These are phyloP conservation scores for Tricholauxania praeusta DNA, from an alignment of 2,888 invertebrate genomes.

Conservation along the genomic window DNA sequence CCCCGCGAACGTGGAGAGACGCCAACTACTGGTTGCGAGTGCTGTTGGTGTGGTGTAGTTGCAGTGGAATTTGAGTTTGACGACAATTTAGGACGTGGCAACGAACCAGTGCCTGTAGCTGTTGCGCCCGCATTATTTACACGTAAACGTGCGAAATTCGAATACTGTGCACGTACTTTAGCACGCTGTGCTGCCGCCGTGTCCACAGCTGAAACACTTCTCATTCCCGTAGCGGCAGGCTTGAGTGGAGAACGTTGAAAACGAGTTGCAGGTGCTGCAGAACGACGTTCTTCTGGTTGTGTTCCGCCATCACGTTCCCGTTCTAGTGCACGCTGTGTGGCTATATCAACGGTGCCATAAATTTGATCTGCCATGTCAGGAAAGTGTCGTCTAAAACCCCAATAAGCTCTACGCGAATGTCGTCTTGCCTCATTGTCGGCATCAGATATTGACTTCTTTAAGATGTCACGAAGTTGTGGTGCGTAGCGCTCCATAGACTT, in stretches of 20 bases:
- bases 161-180: conserved; percentile 85
- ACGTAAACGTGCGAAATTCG: conserved; percentile 82
- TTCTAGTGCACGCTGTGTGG: conserved; percentile 73
- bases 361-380: conserved; percentile 89
- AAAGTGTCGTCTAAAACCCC: conserved; percentile 90
- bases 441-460: conserved; percentile 89
- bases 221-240: conserved; percentile 70
- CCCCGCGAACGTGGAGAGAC: conserved; percentile 67
- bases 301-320: conserved; percentile 67
- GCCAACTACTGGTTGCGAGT: conserved; percentile 66
- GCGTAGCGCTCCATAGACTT: conserved; percentile 86
- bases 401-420: conserved; percentile 81
- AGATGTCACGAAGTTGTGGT: conserved; percentile 81
- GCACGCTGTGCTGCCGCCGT: conserved; percentile 91
- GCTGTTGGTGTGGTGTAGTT: conserved; percentile 67
- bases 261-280: conserved; percentile 51
- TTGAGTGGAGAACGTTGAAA: conserved; percentile 60
- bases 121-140: conserved; percentile 40
- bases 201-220: conserved; percentile 95
- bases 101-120: conserved; percentile 52
- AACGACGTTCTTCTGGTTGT: conserved; percentile 52
- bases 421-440: conserved; percentile 92
- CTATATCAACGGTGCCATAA: conserved; percentile 84
- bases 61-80: conserved; percentile 74
- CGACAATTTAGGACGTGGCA: conserved; percentile 61